Evolutionary conservation across 2,797 vertebrate genomes (phyloP).

Genomic region (Periparus ater): DNA sequence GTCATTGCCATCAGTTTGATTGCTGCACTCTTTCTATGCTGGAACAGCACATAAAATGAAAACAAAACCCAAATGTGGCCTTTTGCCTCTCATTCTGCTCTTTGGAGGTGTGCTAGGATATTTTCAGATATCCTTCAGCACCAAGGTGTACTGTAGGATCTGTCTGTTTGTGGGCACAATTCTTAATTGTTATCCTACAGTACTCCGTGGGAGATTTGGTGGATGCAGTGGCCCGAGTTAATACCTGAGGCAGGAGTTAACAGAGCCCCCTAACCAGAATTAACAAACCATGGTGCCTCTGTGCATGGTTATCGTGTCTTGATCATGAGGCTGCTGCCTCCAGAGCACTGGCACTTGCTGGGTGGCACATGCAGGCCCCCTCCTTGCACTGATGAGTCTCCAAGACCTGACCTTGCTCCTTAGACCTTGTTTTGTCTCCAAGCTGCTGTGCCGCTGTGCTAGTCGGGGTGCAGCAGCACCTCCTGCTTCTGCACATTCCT

Average conservation of each 20-base stretch:
- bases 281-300: rapidly evolving
- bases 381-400: neutral
- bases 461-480: neutral
- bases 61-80: neutral
- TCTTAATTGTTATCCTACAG: neutral
- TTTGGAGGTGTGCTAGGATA: neutral
- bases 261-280: rapidly evolving
- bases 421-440: neutral
- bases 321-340: neutral
- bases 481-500: rapidly evolving
- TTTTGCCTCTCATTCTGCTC: neutral
- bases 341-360: neutral
- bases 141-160: rapidly evolving
- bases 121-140: neutral
- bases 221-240: neutral
- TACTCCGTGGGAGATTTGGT: neutral
- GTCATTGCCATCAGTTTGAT: neutral
- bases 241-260: neutral
- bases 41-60: rapidly evolving
- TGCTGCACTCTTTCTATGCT: rapidly evolving
- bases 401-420: neutral
- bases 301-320: neutral
- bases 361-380: neutral
- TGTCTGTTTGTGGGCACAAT: neutral
- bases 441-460: rapidly evolving